These are phyloP conservation scores for Apomyelois bistriatella DNA, from an alignment of 2,888 invertebrate genomes.

Conservation along the genomic window DNA sequence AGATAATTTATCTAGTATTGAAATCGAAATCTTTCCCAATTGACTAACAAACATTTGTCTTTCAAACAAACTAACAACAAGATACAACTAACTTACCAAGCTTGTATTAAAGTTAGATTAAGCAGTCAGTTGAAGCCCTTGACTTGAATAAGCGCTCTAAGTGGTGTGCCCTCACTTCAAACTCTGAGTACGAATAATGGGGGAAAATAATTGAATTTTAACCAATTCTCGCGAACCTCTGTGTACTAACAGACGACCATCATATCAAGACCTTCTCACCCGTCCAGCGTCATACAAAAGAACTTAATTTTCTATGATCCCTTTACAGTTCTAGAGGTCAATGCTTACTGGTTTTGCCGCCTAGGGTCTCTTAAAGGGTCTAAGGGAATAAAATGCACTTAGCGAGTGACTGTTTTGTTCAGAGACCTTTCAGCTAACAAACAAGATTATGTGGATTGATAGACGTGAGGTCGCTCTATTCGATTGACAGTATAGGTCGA, in stretches of 20 bases:
- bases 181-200: constrained; percentile 57
- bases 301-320: constrained; percentile 12
- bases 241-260: constrained; percentile 33
- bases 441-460: constrained; percentile 52
- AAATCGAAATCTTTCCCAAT: no score
- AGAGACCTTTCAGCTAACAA: constrained; percentile 43
- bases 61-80: constrained; percentile 13
- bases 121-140: constrained; percentile 37
- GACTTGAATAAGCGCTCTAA: constrained; percentile 41
- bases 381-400: constrained; percentile 64
- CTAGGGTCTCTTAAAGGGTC: constrained; percentile 48
- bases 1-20: no score
- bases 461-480: constrained; percentile 35
- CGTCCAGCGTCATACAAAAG: constrained; percentile 19
- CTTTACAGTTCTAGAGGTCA: constrained; percentile 25
- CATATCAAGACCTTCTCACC: constrained; percentile 24
- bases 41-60: no score
- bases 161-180: constrained; percentile 45
- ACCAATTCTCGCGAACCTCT: constrained; percentile 53
- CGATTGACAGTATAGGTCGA: constrained; percentile 27
- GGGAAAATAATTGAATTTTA: constrained; percentile 63
- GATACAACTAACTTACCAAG: constrained; percentile 23
- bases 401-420: constrained; percentile 51
- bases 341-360: constrained; percentile 25
- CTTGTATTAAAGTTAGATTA: constrained; percentile 47